A percentile compares a stretch with the other conserved stretches of the same genome.
These are phyloP conservation scores for Icerya purchasi DNA, from an alignment of 2,888 invertebrate species.

Conservation along the genomic window DNA sequence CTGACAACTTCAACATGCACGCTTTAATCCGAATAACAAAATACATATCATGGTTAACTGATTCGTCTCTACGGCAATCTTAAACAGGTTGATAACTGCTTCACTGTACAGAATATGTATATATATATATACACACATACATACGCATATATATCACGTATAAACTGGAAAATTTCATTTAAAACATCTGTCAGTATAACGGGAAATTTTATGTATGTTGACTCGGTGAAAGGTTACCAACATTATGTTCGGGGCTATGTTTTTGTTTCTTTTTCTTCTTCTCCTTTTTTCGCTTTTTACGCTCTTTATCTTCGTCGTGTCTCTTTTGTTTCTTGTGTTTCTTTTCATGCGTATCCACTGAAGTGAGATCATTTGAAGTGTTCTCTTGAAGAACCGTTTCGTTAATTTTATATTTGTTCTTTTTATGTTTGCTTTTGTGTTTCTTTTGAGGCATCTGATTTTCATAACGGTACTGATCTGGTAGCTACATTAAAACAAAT, in stretches of 20 bases:
- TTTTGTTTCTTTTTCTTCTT: slow-evolving; percentile 88
- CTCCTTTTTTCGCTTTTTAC: slow-evolving; percentile 84
- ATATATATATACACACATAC: too few relatives aligned
- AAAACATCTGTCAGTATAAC: too few relatives aligned
- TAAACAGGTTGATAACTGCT: too few relatives aligned
- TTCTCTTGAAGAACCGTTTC: slow-evolving; percentile 50
- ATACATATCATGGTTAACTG: too few relatives aligned
- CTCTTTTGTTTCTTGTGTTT: slow-evolving; percentile 87
- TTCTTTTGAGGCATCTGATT: slow-evolving; percentile 79
- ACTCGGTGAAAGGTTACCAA: slow-evolving; percentile 31
- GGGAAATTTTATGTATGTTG: slow-evolving; percentile 33
- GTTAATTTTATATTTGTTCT: slow-evolving; percentile 78
- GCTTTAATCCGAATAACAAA: too few relatives aligned
- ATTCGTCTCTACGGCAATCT: too few relatives aligned
- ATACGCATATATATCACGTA: too few relatives aligned
- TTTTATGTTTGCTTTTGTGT: slow-evolving; percentile 89
- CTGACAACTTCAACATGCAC: too few relatives aligned
- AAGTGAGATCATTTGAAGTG: slow-evolving; percentile 27
- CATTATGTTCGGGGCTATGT: slow-evolving; percentile 61
- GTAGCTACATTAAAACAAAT: slow-evolving; percentile 44
- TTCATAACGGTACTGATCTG: slow-evolving; percentile 84
- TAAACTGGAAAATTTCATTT: too few relatives aligned
- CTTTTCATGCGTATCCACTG: slow-evolving; percentile 66
- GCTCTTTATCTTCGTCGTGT: slow-evolving; percentile 80
- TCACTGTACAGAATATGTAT: too few relatives aligned